Conservation (phyloP, 53 echinoderm and acorn worm species). For the Mesocentrotus franciscanus region DNA sequence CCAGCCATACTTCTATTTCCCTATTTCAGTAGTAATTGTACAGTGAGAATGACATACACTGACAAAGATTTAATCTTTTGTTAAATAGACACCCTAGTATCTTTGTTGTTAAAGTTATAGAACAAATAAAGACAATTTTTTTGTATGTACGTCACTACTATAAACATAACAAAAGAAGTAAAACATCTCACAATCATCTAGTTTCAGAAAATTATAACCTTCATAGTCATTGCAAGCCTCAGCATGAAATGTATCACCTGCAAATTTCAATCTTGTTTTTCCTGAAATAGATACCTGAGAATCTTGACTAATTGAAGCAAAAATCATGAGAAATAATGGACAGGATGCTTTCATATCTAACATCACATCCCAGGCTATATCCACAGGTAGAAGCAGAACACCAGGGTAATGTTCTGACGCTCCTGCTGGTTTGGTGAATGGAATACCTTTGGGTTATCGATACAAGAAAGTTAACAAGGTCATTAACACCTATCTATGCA, state of each 20-base stretch:
- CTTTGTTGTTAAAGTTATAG: not conserved
- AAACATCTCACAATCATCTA: not conserved
- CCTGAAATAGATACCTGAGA: not conserved
- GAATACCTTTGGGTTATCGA: not conserved
- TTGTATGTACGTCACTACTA: not conserved
- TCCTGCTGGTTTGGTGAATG: not conserved
- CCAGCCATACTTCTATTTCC: too few species aligned
- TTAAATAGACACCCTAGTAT: not conserved
- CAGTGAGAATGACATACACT: not conserved
- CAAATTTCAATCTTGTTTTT: not conserved
- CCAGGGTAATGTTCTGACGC: not conserved
- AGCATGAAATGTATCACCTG: constrained; percentile 1
- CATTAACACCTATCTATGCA: not conserved
- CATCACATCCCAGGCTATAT: not conserved
- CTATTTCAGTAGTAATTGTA: too few species aligned
- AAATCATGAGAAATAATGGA: not conserved
- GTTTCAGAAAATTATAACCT: not conserved
- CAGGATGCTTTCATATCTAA: not conserved
- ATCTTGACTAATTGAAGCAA: not conserved
- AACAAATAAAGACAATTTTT: not conserved
- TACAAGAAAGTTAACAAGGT: not conserved
- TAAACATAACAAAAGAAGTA: not conserved
- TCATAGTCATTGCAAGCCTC: not conserved
- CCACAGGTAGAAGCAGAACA: not conserved
- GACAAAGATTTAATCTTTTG: not conserved